A percentile compares a stretch with the other conserved stretches of the same genome.
Evolutionary conservation across 2,888 invertebrate genomes (phyloP).

Genomic region (Laothoe populi): DNA sequence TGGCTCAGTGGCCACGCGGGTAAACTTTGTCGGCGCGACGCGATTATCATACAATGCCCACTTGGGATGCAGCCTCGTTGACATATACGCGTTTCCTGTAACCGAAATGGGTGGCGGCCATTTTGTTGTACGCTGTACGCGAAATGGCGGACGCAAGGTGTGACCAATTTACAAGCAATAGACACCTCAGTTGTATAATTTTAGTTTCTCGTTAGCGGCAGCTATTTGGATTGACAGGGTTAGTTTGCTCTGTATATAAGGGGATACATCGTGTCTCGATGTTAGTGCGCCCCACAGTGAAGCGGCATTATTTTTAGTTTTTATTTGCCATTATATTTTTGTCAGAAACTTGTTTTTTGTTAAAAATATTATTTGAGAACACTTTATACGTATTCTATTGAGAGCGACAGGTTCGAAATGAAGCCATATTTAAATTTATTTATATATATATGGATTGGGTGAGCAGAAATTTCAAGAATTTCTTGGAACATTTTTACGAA

Average conservation of each 20-base stretch:
- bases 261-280: too few relatives aligned
- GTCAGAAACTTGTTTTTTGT: too few relatives aligned
- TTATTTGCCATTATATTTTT: too few relatives aligned
- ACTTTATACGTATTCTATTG: too few relatives aligned
- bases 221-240: background rate
- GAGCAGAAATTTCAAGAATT: too few relatives aligned
- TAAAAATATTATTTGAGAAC: too few relatives aligned
- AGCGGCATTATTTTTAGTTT: too few relatives aligned
- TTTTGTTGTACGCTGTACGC: slow-evolving; percentile 69
- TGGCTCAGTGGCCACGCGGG: slow-evolving; percentile 59
- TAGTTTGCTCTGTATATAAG: background rate
- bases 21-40: slow-evolving; percentile 75
- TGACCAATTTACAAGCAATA: slow-evolving; percentile 30
- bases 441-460: too few relatives aligned
- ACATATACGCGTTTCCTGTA: slow-evolving; percentile 82
- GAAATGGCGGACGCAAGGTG: slow-evolving; percentile 67
- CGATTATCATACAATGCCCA: slow-evolving; percentile 83
- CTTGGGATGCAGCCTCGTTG: slow-evolving; percentile 78
- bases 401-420: too few relatives aligned
- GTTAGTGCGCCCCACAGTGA: too few relatives aligned
- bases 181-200: slow-evolving; percentile 17
- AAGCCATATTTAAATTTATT: too few relatives aligned
- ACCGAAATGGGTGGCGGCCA: slow-evolving; percentile 76
- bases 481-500: too few relatives aligned
- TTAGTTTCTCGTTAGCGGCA: slow-evolving; percentile 10